Base-by-base conservation (phyloP, 2,888 invertebrate genomes). In the Coremacera marginata region DNA sequence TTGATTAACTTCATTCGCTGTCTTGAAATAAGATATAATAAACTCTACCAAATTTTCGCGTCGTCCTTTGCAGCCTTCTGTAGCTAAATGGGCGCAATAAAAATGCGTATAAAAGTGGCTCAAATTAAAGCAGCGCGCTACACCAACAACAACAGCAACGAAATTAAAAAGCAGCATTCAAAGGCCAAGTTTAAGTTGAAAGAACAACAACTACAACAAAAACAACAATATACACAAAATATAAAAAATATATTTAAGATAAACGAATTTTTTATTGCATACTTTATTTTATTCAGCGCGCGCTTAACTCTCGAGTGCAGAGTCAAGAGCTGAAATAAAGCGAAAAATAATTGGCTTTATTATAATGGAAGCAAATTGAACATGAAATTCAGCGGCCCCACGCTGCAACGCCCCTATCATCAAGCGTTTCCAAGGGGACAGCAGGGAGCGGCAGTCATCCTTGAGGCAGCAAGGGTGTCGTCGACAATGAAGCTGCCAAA, bases 341-440 rank as follows among this genome's bases (percentile, higher is more conserved):
- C 63, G 75, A 62, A 74, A 78, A 77, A 78, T 80, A 80, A 80
- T 80, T 80, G 78, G 77, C 80, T 71, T 52, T 60, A 25, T 63
- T 73, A 60, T 49, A 31, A 34, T 60, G 37, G 37, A 19, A 51
- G 71, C 44, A 71, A 60, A 71, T 34, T 71, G 57, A 57, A 71
- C 71, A 44, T 37, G 49, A 71, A 71, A 27, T 71, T 44, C 70
- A 31, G 37, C 44, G 22, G 14, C 31, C 31, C 55, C 31, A 19
- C n/a, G 9, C n/a, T 31, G 34, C 16, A n/a, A 19, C 22, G 25
- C 67, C 11, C 44, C 25, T 19, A 67, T n/a, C 14, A n/a, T 19
- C 37, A 67, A 44, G 44, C 44, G 44, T 44, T 44, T 44, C 44
- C 63, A 34, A 37, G n/a, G 16, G 16, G 5, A 27, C 62, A 11